These are phyloP conservation scores for Girardinus metallicus DNA, from an alignment of 2,797 vertebrate genomes.

Conservation along the genomic window DNA sequence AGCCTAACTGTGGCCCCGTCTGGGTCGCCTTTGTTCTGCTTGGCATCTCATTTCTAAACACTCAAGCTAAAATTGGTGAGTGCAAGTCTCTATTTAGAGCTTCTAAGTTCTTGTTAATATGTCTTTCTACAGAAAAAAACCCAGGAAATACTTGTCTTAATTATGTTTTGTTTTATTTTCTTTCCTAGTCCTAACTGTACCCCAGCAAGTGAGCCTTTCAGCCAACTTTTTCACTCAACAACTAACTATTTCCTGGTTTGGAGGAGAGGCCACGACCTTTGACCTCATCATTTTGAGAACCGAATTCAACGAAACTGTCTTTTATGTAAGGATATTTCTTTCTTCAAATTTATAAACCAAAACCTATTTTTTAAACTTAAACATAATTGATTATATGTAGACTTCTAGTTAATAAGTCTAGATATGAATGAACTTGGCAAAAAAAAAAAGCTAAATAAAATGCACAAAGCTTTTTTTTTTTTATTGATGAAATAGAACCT, in stretches of 20 bases:
- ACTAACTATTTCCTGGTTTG: slow-evolving; percentile 76
- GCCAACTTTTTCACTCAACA: slow-evolving; percentile 47
- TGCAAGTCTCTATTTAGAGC: background rate
- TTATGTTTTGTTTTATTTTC: background rate
- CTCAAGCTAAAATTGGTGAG: slow-evolving; percentile 65
- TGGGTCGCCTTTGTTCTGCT: slow-evolving; percentile 65
- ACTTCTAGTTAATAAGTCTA: background rate
- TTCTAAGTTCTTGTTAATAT: background rate
- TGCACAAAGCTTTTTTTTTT: background rate
- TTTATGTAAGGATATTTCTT: slow-evolving; percentile 72
- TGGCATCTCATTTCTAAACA: slow-evolving; percentile 25
- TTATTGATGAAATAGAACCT: background rate
- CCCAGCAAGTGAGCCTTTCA: slow-evolving; percentile 65
- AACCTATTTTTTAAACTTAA: background rate
- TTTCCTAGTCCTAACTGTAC: slow-evolving; percentile 57
- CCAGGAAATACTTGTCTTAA: background rate
- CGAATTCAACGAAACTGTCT: slow-evolving; percentile 73
- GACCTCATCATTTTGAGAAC: slow-evolving; percentile 79
- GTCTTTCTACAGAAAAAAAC: background rate
- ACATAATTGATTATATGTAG: no score
- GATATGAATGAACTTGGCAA: background rate
- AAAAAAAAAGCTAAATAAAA: background rate
- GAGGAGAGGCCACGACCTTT: slow-evolving; percentile 64
- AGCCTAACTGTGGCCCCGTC: background rate
- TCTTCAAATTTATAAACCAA: background rate